A percentile compares a stretch with the other conserved stretches of the same genome.
Conservation (phyloP, 2,113 vertebrate genomes). For the Rhipidura dahli region DNA sequence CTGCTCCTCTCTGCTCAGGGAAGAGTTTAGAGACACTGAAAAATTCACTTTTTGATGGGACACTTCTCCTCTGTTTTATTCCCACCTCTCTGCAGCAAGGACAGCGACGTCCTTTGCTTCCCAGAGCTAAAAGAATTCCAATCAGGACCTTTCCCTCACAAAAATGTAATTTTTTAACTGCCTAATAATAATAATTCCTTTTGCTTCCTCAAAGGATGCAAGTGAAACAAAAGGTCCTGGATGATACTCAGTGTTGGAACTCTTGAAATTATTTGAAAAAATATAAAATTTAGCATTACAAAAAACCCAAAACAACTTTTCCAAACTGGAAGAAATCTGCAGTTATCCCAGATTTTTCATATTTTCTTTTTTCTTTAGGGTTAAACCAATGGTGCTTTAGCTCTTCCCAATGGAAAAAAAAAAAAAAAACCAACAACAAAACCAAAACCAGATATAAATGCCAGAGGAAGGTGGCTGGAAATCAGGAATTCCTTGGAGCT, state of each 20-base stretch:
- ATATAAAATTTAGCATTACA: background rate
- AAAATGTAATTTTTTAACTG: background rate
- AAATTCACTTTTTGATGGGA: background rate
- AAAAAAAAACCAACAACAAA: no score
- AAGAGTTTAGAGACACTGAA: background rate
- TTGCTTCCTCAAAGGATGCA: background rate
- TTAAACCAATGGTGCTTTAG: background rate
- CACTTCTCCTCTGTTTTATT: background rate
- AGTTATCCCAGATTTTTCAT: rapidly evolving
- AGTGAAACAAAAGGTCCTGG: background rate
- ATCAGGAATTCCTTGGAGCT: background rate
- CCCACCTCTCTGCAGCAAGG: rapidly evolving
- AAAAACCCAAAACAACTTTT: background rate
- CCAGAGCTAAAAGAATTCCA: background rate
- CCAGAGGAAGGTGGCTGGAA: background rate
- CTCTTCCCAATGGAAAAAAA: background rate
- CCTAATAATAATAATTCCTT: background rate
- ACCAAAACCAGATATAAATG: background rate
- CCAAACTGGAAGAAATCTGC: background rate
- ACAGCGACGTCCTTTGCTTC: background rate
- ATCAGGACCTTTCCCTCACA: background rate
- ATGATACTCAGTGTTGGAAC: background rate
- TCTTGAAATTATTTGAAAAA: background rate
- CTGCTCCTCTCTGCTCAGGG: background rate
- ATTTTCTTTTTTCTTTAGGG: background rate